Percentiles rank a stretch among this genome's conserved stretches.
These are phyloP conservation scores for Kuschelorhynchus macadamiae DNA, from an alignment of 2,888 invertebrate genomes.

Conservation along the genomic window DNA sequence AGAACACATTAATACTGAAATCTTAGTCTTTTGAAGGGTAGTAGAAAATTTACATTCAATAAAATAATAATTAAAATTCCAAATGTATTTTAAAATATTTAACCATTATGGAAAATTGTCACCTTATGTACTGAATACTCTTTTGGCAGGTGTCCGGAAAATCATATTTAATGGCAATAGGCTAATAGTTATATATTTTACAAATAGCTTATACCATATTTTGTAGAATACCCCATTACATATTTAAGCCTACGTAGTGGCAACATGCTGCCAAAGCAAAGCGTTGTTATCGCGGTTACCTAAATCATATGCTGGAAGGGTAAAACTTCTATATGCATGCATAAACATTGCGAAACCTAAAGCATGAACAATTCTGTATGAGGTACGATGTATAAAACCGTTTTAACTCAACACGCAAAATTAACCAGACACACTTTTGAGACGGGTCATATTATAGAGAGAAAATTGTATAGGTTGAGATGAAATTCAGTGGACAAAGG, in stretches of 20 bases:
- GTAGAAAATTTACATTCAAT: no score
- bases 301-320: conserved; percentile 35
- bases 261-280: conserved; percentile 35
- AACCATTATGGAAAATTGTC: no score
- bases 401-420: conserved; percentile 18
- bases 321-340: conserved; percentile 36
- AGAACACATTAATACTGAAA: no score
- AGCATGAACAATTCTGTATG: conserved; percentile 20
- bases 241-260: conserved; percentile 4
- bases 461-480: conserved; percentile 23
- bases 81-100: no score
- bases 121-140: no score
- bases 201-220: no score
- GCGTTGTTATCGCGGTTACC: conserved; percentile 37
- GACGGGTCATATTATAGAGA: conserved; percentile 13
- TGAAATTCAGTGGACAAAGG: conserved; percentile 11
- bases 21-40: no score
- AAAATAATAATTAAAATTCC: no score
- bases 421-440: conserved; percentile 18
- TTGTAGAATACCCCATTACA: no score
- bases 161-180: no score
- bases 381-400: conserved; percentile 36
- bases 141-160: no score
- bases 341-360: conserved; percentile 30
- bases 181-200: no score